phyloP scores from a whole-genome alignment of 2,888 invertebrate genomes.

The Cantharis lateralis region DNA sequence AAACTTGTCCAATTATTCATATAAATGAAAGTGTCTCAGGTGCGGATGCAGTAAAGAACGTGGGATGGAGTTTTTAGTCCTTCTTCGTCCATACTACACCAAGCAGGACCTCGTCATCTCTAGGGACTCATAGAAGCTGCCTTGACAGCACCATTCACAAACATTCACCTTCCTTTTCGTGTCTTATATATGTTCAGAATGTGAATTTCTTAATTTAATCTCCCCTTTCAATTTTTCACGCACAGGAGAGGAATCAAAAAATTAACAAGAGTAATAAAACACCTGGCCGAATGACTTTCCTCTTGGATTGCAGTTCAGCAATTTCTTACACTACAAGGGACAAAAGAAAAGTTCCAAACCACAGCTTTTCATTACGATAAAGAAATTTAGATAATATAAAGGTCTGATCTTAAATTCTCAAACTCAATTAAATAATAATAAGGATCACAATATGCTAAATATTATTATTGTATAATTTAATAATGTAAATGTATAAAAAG shows the following conservation, averaged over 20 bases:
- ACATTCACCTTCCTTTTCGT: constrained; percentile 50
- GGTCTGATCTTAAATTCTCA: too few species aligned
- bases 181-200: constrained; percentile 44
- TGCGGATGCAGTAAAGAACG: constrained; percentile 45
- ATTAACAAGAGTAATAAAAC: neutral
- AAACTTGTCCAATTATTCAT: constrained; percentile 49
- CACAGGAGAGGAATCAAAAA: neutral
- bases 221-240: neutral
- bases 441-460: neutral
- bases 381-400: too few species aligned
- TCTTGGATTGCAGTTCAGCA: too few species aligned
- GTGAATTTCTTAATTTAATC: constrained; percentile 35
- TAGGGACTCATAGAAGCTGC: constrained; percentile 49
- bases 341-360: neutral
- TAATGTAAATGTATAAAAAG: neutral
- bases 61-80: constrained; percentile 45
- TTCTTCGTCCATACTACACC: constrained; percentile 37
- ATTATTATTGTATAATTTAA: neutral
- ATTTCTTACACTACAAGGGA: neutral
- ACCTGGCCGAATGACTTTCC: neutral
- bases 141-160: constrained; percentile 54
- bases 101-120: constrained; percentile 45
- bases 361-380: too few species aligned
- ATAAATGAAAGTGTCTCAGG: constrained; percentile 50
- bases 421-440: neutral